A percentile compares a stretch with the other conserved stretches of the same genome.
Conservation (phyloP, 2,888 invertebrate species). For the Bellardia bayeri region DNA sequence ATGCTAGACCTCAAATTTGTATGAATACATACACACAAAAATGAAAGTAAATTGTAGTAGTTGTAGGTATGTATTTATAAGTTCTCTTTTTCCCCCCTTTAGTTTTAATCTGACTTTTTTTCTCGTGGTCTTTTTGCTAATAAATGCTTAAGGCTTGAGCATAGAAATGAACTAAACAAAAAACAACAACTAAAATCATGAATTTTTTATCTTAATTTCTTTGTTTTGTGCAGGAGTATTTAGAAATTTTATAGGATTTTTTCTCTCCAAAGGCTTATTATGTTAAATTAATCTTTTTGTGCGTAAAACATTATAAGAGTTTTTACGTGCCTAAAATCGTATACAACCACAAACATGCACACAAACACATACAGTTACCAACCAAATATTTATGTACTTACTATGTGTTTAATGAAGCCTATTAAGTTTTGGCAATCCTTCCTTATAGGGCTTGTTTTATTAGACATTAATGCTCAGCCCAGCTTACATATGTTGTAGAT, state of each 20-base stretch:
- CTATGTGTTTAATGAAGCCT: conserved; percentile 56
- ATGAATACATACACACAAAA: conserved; percentile 9
- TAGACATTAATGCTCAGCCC: background rate
- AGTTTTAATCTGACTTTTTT: conserved; percentile 49
- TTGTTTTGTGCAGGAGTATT: conserved; percentile 21
- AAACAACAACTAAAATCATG: conserved; percentile 34
- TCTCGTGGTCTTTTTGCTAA: conserved; percentile 31
- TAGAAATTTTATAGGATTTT: conserved; percentile 24
- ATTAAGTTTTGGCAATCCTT: conserved; percentile 53
- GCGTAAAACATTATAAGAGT: conserved; percentile 36
- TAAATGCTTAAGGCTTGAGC: conserved; percentile 56
- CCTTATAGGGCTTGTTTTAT: conserved; percentile 1
- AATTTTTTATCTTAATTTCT: conserved; percentile 58
- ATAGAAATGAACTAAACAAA: conserved; percentile 35
- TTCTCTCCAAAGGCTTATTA: conserved; percentile 35
- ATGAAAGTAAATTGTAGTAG: conserved; percentile 31
- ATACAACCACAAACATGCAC: background rate
- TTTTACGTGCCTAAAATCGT: conserved; percentile 52
- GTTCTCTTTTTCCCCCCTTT: conserved; percentile 14
- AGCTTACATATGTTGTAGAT: background rate
- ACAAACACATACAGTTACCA: conserved; percentile 13
- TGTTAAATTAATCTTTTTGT: conserved; percentile 58
- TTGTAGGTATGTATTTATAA: background rate
- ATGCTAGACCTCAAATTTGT: conserved; percentile 20
- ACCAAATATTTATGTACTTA: conserved; percentile 11